Conservation (phyloP, 2,888 invertebrate genomes). For the Mimumesa dahlbomi region DNA sequence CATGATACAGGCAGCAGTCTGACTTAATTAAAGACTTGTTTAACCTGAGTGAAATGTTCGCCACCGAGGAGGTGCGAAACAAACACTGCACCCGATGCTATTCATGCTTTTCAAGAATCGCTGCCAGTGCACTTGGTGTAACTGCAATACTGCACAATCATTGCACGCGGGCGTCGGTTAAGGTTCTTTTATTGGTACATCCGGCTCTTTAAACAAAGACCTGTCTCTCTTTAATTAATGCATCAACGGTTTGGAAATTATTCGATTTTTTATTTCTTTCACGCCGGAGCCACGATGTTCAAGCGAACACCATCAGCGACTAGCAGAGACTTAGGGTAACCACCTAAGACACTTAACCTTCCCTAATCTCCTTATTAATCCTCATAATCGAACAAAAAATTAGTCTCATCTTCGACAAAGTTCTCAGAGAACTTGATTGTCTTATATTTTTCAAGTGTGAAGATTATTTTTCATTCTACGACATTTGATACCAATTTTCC, state of each 20-base stretch:
- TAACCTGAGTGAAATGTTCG: slow-evolving; percentile 12
- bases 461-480: too few species aligned
- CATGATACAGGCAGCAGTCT: slow-evolving; percentile 3
- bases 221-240: neutral
- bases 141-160: slow-evolving; percentile 6
- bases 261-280: too few species aligned
- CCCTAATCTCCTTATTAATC: too few species aligned
- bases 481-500: too few species aligned
- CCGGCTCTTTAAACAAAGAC: neutral
- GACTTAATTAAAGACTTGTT: slow-evolving; percentile 29
- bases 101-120: slow-evolving; percentile 12
- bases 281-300: too few species aligned
- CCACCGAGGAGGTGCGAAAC: slow-evolving; percentile 8
- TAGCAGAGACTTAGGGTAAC: too few species aligned
- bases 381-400: too few species aligned
- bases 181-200: slow-evolving; percentile 10
- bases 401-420: too few species aligned
- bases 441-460: too few species aligned
- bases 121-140: slow-evolving; percentile 1
- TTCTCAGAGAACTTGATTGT: too few species aligned
- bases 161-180: slow-evolving; percentile 2
- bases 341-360: too few species aligned
- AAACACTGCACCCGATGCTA: slow-evolving; percentile 14
- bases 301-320: too few species aligned
- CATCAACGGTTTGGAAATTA: neutral